phyloP scores from a whole-genome alignment of 1,140 invertebrate genomes.

The Cheumatopsyche charites region DNA sequence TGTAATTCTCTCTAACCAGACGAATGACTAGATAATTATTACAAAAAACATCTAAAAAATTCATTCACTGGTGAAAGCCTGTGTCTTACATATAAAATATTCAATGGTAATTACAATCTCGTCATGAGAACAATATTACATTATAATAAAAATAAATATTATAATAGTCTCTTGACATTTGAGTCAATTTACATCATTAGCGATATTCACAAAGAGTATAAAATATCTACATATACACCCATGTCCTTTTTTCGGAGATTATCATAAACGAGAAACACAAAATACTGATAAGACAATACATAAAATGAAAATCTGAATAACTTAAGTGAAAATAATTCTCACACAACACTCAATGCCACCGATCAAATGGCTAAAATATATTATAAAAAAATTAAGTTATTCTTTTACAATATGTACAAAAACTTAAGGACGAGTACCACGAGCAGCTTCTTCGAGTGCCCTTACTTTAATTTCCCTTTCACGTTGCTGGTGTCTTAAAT shows the following conservation, averaged over 20 bases:
- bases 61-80: conserved; percentile 22
- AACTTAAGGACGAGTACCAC: conserved; percentile 71
- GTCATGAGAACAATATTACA: not conserved
- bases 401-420: conserved; percentile 45
- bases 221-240: conserved; percentile 30
- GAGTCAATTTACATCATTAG: conserved; percentile 5
- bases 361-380: not conserved
- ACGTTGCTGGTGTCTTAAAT: conserved; percentile 78
- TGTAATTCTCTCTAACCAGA: conserved; percentile 6
- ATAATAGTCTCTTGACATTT: conserved; percentile 1
- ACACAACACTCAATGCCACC: not conserved
- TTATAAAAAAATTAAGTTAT: not conserved
- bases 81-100: not conserved
- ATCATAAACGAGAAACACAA: conserved; percentile 6
- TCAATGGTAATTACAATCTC: conserved; percentile 19
- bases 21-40: conserved; percentile 21
- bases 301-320: too few relatives aligned
- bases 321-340: too few relatives aligned
- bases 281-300: not conserved
- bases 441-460: conserved; percentile 82
- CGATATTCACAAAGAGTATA: conserved; percentile 27
- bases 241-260: not conserved
- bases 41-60: not conserved
- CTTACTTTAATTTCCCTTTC: conserved; percentile 84
- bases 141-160: conserved; percentile 30